Conservation (phyloP, 2,888 invertebrate genomes). For the Clanis bilineata region DNA sequence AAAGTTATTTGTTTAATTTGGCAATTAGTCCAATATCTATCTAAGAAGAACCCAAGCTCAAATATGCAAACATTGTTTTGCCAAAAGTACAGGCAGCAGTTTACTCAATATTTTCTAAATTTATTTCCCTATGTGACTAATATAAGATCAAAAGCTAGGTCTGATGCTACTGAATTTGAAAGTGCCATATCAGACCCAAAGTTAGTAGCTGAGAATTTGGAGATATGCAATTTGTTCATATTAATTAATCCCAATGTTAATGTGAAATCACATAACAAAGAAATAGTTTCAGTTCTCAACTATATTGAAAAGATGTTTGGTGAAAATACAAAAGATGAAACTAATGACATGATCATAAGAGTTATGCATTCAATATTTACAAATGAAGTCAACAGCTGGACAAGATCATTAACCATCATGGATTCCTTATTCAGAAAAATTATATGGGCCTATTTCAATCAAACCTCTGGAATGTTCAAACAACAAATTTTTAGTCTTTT, state of each 20-base stretch:
- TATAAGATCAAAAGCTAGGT: constrained; percentile 54
- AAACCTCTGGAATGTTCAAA: constrained; percentile 47
- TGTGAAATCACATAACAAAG: constrained; percentile 56
- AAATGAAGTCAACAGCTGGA: constrained; percentile 62
- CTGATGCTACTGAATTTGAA: constrained; percentile 43
- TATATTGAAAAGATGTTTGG: constrained; percentile 77
- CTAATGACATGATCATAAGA: constrained; percentile 53
- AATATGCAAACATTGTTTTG: constrained; percentile 77
- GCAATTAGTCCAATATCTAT: constrained; percentile 60
- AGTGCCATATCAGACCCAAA: constrained; percentile 64
- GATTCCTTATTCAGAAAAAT: constrained; percentile 64
- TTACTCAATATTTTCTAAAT: constrained; percentile 80
- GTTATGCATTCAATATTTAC: constrained; percentile 63
- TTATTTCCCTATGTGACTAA: constrained; percentile 83
- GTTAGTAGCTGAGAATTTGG: constrained; percentile 60
- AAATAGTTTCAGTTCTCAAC: constrained; percentile 63
- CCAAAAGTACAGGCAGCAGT: constrained; percentile 75
- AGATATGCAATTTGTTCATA: constrained; percentile 73
- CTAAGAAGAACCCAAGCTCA: constrained; percentile 54
- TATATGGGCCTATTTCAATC: constrained; percentile 61
- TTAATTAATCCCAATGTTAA: constrained; percentile 67
- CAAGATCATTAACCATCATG: constrained; percentile 53
- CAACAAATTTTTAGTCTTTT: constrained; percentile 67
- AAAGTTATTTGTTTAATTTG: constrained; percentile 84
- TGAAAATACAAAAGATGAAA: constrained; percentile 45